Percentiles rank a stretch among this genome's conserved stretches.
Conservation (phyloP, 2,797 vertebrate species). For the Peromyscus eremicus region DNA sequence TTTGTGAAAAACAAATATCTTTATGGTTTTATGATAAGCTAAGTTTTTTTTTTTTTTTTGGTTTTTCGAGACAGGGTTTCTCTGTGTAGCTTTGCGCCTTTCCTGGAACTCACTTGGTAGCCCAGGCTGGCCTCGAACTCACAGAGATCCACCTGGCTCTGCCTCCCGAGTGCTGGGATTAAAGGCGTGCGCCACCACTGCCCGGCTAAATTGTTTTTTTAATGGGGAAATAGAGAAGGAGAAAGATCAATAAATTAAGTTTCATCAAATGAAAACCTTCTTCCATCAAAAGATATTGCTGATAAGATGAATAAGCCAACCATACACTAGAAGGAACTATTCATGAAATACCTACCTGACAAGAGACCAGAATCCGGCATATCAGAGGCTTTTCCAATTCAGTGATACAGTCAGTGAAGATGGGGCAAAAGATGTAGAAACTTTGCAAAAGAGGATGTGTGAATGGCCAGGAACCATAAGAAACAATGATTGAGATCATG, state of each 20-base stretch:
- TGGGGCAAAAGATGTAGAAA: background rate
- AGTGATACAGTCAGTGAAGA: background rate
- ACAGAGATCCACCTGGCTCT: too few relatives aligned
- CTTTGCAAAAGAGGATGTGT: background rate
- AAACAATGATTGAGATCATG: background rate
- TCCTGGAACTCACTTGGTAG: too few relatives aligned
- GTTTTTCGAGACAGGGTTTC: too few relatives aligned
- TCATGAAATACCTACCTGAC: background rate
- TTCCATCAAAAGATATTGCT: background rate
- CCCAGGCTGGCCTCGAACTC: too few relatives aligned
- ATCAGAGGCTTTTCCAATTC: background rate
- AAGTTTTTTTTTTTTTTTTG: background rate
- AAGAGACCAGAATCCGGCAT: background rate
- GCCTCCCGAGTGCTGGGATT: too few relatives aligned
- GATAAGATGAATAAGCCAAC: slow-evolving; percentile 24
- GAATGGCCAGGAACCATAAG: background rate
- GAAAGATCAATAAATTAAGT: background rate
- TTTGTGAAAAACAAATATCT: background rate
- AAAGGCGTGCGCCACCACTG: too few relatives aligned
- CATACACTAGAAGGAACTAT: background rate
- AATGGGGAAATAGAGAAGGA: background rate
- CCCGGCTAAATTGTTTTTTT: background rate
- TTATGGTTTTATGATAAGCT: background rate
- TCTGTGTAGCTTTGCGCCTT: too few relatives aligned
- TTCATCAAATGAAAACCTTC: background rate